Base-by-base conservation (phyloP, 2,888 invertebrate species). In the Subacronicta megacephala region DNA sequence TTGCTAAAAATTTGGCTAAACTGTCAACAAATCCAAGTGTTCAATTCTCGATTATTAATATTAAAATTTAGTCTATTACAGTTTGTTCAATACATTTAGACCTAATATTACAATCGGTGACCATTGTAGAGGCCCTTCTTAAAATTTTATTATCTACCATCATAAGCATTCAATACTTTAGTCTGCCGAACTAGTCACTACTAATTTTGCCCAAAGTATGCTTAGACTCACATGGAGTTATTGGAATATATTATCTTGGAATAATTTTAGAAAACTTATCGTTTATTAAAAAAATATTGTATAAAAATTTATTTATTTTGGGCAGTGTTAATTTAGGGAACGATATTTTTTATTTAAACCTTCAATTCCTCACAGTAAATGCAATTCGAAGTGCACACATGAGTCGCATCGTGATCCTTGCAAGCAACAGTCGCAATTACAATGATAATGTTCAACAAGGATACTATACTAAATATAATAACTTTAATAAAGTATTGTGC, bases 211-310 rank as follows among this genome's bases (percentile, higher is more conserved):
- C 72, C 67, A 56, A 75, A 79, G 69, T 75, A 72, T 69, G 79
- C 84, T 90, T 89, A 87, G 78, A 88, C 86, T 88, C 88, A 74
- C 84, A 70, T 78, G 83, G 88, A 89, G 87, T 86, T 67, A 77
- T 72, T 82, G 82, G 81, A 81, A 82, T 68, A 80, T 77, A 68
- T 65, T 60, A 78, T 76, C 79, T 61, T 82, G 82, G 77, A 83
- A 81, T 78, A 76, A 73, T 68, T 76, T 77, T 62, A 56, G 67
- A 64, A 62, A 63, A 63, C 59, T 63, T 64, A 75, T 62, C 13
- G 52, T 64, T 73, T 81, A 84, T 40, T 74, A 84, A 86, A 86
- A 86, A 87, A 86, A 87, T 85, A 84, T 78, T 77, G 76, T 80
- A 83, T 77, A 73, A 77, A n/a, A 82, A 77, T 78, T 77, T 75